Conservation (phyloP, 35 echinoderm and acorn worm species). For the Heliocidaris tuberculata region DNA sequence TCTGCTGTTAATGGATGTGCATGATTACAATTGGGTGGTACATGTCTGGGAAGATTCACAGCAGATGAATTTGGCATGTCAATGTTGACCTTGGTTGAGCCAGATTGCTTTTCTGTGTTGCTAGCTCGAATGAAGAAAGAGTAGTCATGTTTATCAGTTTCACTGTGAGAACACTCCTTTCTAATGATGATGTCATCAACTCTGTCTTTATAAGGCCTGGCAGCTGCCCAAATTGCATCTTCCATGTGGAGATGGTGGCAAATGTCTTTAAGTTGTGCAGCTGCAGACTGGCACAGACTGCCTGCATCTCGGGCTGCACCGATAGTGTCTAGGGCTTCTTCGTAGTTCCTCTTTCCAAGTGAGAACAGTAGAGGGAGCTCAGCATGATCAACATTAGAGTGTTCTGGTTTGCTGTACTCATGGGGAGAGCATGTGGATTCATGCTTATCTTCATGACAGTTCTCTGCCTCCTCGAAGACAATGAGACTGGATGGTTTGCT, state of each 20-base stretch:
- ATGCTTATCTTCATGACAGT: not conserved
- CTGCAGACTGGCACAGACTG: constrained; percentile 27
- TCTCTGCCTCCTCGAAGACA: not conserved
- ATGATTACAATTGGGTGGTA: not conserved
- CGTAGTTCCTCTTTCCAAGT: constrained; percentile 27
- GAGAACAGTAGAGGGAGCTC: constrained; percentile 64
- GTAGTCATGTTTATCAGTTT: not conserved
- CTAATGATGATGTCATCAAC: constrained; percentile 74
- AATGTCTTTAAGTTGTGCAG: constrained; percentile 53
- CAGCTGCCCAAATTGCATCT: constrained; percentile 57
- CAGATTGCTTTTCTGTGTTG: not conserved
- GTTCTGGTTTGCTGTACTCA: not conserved
- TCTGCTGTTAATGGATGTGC: not conserved
- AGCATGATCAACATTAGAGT: not conserved
- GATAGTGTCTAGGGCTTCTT: constrained; percentile 46
- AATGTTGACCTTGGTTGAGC: not conserved
- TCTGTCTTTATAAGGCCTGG: constrained; percentile 53
- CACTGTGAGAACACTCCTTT: not conserved
- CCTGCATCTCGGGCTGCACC: constrained; percentile 39
- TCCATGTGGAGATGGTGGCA: constrained; percentile 57
- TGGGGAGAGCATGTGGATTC: not conserved
- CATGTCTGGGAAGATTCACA: not conserved
- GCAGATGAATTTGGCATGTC: not conserved
- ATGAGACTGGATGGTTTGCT: not conserved
- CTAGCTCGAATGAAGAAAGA: not conserved